Evolutionary conservation across 23 tunicate genomes (phyloP), one percentile per base, ranked within the genome.

Genomic region (Oikopleura albicans): DNA sequence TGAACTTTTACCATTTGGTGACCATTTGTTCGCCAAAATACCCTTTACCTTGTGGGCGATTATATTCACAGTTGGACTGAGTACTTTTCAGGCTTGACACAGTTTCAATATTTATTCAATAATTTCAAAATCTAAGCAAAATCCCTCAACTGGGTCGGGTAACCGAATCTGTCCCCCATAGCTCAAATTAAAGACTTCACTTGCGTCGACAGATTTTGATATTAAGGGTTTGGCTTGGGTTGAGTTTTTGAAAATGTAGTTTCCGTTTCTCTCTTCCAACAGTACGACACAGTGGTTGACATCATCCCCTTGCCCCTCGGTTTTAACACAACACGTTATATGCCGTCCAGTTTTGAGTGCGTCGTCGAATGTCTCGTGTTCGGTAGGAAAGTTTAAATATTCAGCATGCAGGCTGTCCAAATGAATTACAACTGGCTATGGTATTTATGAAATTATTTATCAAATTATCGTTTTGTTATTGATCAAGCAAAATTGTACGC

Each of bases 241-340:
- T 37, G 79, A 71, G 37, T 71, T 71, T 71, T 71, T 71, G 37
- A 71, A 71, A 71, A 71, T 29, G 22, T 49, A 49, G 22, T 49
- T 49, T 16, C 27, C 37, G 4, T 12, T 31, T 27, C 37, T 71
- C 35, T 71, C 37, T 12, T 71, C 79, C 34, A 71, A 16, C 37
- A 71, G 37, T 16, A 71, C 34, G 4, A 71, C 79, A 71, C 79
- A 71, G 31, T 71, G 79, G 79, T 71, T 71, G 27, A 71, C 37
- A 29, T 37, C 31, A 16, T 71, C 36, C 28, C 79, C 35, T 37
- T 71, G 79, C 2, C 34, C 27, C 4, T 71, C 79, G 37, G 4
- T 71, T 16, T 71, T 34, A 71, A 71, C 31, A 37, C 35, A 16
- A 29, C 79, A 71, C 2, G 79, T 71, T 16, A 71, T 2, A 16